phyloP scores from a whole-genome alignment of 1,140 invertebrate species.

The Microplitis mediator region DNA sequence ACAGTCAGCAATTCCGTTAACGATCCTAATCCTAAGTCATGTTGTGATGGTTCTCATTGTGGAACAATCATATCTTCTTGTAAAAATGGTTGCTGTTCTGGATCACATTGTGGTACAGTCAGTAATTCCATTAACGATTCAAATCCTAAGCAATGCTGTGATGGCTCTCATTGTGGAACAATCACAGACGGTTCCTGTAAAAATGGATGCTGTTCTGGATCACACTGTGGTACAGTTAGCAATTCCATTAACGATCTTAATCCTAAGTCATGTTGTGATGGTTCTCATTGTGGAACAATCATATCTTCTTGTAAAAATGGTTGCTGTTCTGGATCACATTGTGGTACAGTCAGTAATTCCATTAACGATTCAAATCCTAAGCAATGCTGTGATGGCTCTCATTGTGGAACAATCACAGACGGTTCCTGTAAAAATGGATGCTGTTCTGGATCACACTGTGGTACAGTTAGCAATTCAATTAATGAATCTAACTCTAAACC shows the following conservation, averaged over 20 bases:
- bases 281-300: neutral
- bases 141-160: neutral
- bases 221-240: neutral
- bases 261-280: neutral
- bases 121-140: neutral
- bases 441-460: neutral
- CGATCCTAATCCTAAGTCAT: neutral
- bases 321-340: neutral
- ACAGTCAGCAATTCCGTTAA: neutral
- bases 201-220: neutral
- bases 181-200: neutral
- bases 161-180: neutral
- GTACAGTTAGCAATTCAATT: neutral
- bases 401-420: constrained; percentile 4
- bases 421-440: neutral
- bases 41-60: neutral
- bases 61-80: neutral
- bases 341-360: neutral
- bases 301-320: too few relatives aligned
- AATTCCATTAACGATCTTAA: neutral
- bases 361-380: neutral
- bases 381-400: neutral
- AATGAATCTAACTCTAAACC: neutral
- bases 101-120: neutral
- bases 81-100: neutral